Conservation (phyloP, 2,888 invertebrate genomes). For the Dicyrtomina minuta region DNA sequence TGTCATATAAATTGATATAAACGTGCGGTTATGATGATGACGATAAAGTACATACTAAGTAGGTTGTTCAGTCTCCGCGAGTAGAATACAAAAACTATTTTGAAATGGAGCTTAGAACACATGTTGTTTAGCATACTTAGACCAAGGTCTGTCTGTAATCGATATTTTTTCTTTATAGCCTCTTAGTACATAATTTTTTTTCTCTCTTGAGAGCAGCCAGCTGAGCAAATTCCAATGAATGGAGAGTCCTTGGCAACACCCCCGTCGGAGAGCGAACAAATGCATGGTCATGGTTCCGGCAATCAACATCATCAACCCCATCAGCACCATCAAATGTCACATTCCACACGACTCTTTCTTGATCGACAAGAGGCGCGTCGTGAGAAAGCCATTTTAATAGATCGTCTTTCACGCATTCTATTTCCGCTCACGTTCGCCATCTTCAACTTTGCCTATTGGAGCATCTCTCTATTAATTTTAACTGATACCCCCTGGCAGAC, state of each 20-base stretch:
- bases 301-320: conserved; percentile 22
- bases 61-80: too few species aligned
- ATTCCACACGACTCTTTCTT: conserved; percentile 10
- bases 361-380: conserved; percentile 34
- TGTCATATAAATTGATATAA: too few species aligned
- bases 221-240: conserved; percentile 40
- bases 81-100: too few species aligned
- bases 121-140: too few species aligned
- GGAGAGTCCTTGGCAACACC: conserved; percentile 29
- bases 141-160: neutral
- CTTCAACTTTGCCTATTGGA: conserved; percentile 50
- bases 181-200: neutral
- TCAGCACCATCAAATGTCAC: conserved; percentile 14
- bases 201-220: conserved; percentile 23
- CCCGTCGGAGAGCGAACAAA: conserved; percentile 18
- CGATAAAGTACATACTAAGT: too few species aligned
- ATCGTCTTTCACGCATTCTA: conserved; percentile 45
- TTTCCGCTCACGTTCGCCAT: conserved; percentile 47
- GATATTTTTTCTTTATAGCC: neutral
- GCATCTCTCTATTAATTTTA: conserved; percentile 39
- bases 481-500: conserved; percentile 10
- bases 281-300: conserved; percentile 21
- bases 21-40: too few species aligned
- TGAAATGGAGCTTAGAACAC: too few species aligned
- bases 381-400: conserved; percentile 44